Conservation (phyloP, 2,113 vertebrate genomes). For the Panurus biarmicus region DNA sequence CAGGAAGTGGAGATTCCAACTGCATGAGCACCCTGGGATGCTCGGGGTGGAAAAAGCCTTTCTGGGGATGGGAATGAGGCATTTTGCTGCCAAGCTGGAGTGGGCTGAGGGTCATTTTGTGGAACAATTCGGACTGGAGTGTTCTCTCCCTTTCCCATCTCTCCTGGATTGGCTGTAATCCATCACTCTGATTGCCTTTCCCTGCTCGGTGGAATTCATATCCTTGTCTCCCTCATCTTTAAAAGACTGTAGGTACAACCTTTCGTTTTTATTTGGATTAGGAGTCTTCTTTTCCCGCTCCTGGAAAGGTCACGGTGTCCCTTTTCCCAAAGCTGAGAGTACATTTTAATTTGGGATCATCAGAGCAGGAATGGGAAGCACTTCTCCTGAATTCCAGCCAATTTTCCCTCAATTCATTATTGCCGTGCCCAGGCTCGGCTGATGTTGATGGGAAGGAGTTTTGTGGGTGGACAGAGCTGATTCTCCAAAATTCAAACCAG, state of each 20-base stretch:
- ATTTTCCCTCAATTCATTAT: neutral
- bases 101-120: neutral
- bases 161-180: neutral
- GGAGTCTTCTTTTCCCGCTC: neutral
- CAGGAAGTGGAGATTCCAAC: neutral
- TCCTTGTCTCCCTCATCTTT: neutral
- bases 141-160: neutral
- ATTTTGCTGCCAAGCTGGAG: neutral
- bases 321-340: neutral
- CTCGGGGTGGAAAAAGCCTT: neutral
- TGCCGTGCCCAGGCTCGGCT: neutral
- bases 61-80: neutral
- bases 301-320: neutral
- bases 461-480: neutral
- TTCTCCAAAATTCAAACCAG: neutral
- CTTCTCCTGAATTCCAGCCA: neutral
- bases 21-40: rapidly evolving
- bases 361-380: neutral
- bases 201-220: neutral
- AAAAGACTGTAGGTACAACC: neutral
- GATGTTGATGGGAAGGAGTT: neutral
- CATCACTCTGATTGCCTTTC: constrained; percentile 1
- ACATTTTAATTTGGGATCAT: neutral
- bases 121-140: neutral
- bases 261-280: neutral